A percentile compares a stretch with the other conserved stretches of the same genome.
These are phyloP conservation scores for Stenurella melanura DNA, from an alignment of 2,888 invertebrate species.

Conservation along the genomic window DNA sequence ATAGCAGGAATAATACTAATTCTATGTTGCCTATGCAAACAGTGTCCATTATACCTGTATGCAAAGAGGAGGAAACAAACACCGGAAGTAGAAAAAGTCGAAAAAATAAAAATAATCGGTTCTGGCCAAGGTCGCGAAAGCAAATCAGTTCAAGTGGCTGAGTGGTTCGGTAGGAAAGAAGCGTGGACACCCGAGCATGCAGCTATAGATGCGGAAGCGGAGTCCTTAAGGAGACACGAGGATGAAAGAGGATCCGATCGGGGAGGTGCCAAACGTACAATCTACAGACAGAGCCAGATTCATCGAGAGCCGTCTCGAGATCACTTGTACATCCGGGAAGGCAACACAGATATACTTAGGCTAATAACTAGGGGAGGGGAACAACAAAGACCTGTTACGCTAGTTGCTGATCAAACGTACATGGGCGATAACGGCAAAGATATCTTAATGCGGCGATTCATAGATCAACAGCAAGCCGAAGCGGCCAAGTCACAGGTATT, in stretches of 20 bases:
- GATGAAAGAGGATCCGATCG: constrained; percentile 85
- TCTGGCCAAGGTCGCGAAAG: constrained; percentile 78
- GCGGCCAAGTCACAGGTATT: constrained; percentile 59
- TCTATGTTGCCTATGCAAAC: constrained; percentile 89
- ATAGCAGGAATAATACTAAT: constrained; percentile 83
- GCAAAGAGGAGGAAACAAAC: constrained; percentile 85
- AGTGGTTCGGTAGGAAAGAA: constrained; percentile 86
- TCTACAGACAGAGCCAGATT: constrained; percentile 61
- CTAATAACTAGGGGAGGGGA: constrained; percentile 80
- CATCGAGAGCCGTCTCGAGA: constrained; percentile 73
- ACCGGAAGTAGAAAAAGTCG: constrained; percentile 77
- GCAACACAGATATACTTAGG: constrained; percentile 88
- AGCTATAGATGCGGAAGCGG: constrained; percentile 75
- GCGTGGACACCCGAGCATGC: constrained; percentile 87
- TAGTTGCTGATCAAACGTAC: constrained; percentile 71
- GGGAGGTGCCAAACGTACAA: constrained; percentile 61
- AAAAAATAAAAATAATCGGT: constrained; percentile 73
- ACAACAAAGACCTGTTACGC: constrained; percentile 70
- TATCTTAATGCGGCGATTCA: constrained; percentile 87
- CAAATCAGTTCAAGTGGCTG: constrained; percentile 85
- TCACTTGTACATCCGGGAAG: constrained; percentile 87
- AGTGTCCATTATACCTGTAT: constrained; percentile 88
- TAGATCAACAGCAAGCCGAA: constrained; percentile 81
- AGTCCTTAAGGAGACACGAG: constrained; percentile 85
- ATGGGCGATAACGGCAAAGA: constrained; percentile 86